Evolutionary conservation across 2,113 vertebrate genomes (phyloP).

Genomic region (Myrmecobius fasciatus): DNA sequence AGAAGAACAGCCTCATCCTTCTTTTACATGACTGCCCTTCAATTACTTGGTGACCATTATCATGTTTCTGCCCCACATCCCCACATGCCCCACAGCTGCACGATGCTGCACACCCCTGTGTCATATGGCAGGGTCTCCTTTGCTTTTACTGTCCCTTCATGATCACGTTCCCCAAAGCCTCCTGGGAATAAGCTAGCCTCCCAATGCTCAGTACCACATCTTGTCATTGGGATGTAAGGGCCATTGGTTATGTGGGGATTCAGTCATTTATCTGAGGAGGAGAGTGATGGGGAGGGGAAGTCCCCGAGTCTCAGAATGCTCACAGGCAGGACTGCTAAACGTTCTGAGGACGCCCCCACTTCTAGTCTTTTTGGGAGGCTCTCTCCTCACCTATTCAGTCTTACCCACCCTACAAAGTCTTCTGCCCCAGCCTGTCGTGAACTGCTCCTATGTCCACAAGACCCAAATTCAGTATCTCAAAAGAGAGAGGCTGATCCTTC

Average conservation of each 20-base stretch:
- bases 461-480: background rate
- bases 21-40: background rate
- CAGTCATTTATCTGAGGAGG: background rate
- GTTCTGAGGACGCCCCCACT: background rate
- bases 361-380: background rate
- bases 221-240: background rate
- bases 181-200: background rate
- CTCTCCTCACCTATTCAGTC: background rate
- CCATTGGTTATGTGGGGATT: background rate
- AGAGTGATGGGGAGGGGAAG: background rate
- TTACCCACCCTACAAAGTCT: background rate
- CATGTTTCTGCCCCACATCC: background rate
- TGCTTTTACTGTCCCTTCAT: background rate
- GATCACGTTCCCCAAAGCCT: background rate
- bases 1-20: background rate
- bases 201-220: background rate
- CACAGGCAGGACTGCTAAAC: background rate
- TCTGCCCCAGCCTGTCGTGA: background rate
- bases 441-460: background rate
- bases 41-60: background rate
- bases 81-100: too few relatives aligned
- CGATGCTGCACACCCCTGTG: background rate
- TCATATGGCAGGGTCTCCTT: background rate
- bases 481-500: background rate
- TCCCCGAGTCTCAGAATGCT: background rate